Evolutionary conservation across 1,140 invertebrate genomes (phyloP).

Genomic region (Pseudachorutes palmiensis): DNA sequence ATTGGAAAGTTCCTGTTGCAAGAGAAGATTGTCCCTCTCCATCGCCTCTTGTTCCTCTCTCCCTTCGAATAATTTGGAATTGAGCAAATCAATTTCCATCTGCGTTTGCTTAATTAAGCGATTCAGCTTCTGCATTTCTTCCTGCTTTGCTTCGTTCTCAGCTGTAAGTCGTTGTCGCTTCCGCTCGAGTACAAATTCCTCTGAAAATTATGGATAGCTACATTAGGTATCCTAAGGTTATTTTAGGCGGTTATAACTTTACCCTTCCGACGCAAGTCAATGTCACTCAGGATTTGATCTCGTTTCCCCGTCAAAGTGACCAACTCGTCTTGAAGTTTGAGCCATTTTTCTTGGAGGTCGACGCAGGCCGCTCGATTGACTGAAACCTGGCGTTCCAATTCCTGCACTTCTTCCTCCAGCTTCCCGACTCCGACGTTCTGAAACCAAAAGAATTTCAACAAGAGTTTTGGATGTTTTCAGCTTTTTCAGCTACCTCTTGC

Average conservation of each 20-base stretch:
- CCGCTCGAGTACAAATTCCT: slow-evolving; percentile 64
- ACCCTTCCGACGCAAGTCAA: slow-evolving; percentile 59
- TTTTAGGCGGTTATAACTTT: not conserved
- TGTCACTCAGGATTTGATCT: slow-evolving; percentile 55
- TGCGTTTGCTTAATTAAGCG: slow-evolving; percentile 53
- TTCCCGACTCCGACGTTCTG: slow-evolving; percentile 45
- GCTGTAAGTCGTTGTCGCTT: slow-evolving; percentile 60
- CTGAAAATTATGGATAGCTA: slow-evolving; percentile 40
- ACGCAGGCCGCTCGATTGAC: slow-evolving; percentile 26
- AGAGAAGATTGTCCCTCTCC: slow-evolving; percentile 52
- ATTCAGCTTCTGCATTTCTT: slow-evolving; percentile 50
- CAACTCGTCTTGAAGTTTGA: slow-evolving; percentile 60
- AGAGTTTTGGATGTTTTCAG: not conserved
- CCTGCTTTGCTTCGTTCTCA: slow-evolving; percentile 51
- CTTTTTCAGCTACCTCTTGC: slow-evolving; percentile 41
- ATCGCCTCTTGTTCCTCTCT: slow-evolving; percentile 51
- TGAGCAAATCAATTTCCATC: slow-evolving; percentile 52
- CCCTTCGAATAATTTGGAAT: slow-evolving; percentile 52
- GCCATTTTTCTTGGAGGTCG: slow-evolving; percentile 59
- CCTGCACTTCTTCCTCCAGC: slow-evolving; percentile 48
- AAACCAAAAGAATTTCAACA: slow-evolving; percentile 11
- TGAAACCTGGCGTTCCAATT: slow-evolving; percentile 31
- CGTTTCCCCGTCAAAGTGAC: slow-evolving; percentile 57
- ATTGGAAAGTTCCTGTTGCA: slow-evolving; percentile 50
- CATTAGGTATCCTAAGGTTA: slow-evolving; percentile 10